Evolutionary conservation across 2,797 vertebrate genomes (phyloP).

Genomic region (Brachyrhaphis roseni): DNA sequence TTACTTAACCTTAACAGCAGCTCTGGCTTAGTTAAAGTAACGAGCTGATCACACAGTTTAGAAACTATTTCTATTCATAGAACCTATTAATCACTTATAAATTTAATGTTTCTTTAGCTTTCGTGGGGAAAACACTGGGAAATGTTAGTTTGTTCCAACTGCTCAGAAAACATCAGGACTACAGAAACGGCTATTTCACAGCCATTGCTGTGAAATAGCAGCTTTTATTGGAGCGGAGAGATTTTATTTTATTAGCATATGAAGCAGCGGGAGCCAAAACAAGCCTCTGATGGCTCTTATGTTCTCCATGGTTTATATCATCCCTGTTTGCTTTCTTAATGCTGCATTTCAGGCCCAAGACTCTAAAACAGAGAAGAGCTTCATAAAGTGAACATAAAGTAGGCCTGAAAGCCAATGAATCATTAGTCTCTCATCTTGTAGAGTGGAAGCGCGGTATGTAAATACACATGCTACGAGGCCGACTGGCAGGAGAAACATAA

Average conservation of each 20-base stretch:
- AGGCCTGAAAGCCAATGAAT: slow-evolving; percentile 57
- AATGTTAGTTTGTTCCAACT: background rate
- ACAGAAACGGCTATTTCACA: too few relatives aligned
- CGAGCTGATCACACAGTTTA: background rate
- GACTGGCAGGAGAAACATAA: slow-evolving; percentile 34
- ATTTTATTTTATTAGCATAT: background rate
- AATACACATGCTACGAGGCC: slow-evolving; percentile 11
- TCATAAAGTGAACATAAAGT: slow-evolving; percentile 54
- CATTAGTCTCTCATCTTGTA: slow-evolving; percentile 47
- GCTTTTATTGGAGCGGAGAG: too few relatives aligned
- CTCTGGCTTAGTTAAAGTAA: background rate
- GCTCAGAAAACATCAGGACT: background rate
- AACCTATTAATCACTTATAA: background rate
- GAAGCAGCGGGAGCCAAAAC: background rate
- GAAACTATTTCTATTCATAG: background rate
- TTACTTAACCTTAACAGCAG: background rate
- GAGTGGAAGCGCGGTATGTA: slow-evolving; percentile 24
- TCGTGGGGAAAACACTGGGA: background rate
- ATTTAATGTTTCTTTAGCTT: background rate
- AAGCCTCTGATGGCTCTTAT: slow-evolving; percentile 37
- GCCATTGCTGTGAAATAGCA: background rate
- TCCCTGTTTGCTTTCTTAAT: slow-evolving; percentile 56
- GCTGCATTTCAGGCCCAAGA: slow-evolving; percentile 39
- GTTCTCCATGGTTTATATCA: slow-evolving; percentile 49
- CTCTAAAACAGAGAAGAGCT: slow-evolving; percentile 24